Evolutionary conservation across 2,797 vertebrate species (phyloP), one percentile per base, ranked within the genome.

Genomic region (Cuculus canorus): DNA sequence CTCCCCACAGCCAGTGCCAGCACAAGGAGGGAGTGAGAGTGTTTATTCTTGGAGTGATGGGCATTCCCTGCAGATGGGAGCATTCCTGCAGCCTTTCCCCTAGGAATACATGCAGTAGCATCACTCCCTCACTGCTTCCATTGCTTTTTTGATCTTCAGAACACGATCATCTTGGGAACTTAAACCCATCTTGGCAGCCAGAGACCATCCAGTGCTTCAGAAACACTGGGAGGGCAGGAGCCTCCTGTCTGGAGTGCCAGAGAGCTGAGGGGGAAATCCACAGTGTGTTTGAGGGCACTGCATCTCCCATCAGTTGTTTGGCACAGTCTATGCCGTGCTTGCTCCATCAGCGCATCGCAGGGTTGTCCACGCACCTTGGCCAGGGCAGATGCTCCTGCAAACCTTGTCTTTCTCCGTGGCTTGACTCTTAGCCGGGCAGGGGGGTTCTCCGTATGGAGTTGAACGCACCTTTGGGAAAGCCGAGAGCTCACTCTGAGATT

Each of bases 291-390:
- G 48, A 68, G 54, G 50, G 19, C 19, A n/a, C 54, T 27, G 24
- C 37, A 30, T 41, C 48, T 57, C 13, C 8, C n/a, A 23, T 12
- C n/a, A 32, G 16, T 18, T 18, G 24, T 27, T 17, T 4, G 16
- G 45, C 22, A 35, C 5, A 4, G 3, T 14, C 52, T 39, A 22
- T 13, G 19, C 16, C 33, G 19, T 53, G 69, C 37, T 59, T 5
- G 2, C 53, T 24, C 70, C 70, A 28, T 11, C 70, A 28, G 7
- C 48, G 30, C 18, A 11, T 35, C 0, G 2, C 3, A 0, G 53
- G 60, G 59, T 39, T 9, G 14, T 27, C 22, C 16, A 13, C 23
- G 27, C 10, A 33, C 33, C 41, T 33, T 43, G 19, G 19, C 35
- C 43, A 30, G 48, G 43, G n/a, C 30, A 27, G 43, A 27, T 64